A percentile compares a stretch with the other conserved stretches of the same genome.
Conservation (phyloP, 2,797 vertebrate species). For the Coregonus suidteri region DNA sequence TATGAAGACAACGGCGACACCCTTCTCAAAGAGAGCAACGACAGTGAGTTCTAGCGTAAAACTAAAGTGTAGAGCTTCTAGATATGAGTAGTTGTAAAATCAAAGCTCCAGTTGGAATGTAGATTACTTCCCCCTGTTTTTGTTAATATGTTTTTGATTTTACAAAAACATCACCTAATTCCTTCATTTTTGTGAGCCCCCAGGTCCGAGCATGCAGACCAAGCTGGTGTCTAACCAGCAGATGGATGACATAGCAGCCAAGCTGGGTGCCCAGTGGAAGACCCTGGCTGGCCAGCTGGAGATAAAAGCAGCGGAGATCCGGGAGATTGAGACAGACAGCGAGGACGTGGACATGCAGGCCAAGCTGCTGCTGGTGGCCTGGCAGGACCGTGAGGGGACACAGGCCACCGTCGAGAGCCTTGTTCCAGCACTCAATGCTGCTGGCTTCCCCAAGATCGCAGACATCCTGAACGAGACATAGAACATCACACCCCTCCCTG, state of each 20-base stretch:
- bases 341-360: conserved; percentile 93
- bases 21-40: conserved; percentile 95
- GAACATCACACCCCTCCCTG: background rate
- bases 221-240: conserved; percentile 90
- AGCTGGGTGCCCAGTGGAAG: conserved; percentile 90
- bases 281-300: conserved; percentile 86
- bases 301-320: conserved; percentile 88
- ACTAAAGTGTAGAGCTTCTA: no score
- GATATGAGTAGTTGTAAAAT: no score
- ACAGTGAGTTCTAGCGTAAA: conserved; percentile 82
- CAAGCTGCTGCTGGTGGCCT: conserved; percentile 92
- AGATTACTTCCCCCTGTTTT: no score
- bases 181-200: background rate
- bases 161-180: background rate
- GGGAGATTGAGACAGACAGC: conserved; percentile 91
- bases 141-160: background rate
- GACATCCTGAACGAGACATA: conserved; percentile 80
- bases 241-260: conserved; percentile 87
- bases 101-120: no score
- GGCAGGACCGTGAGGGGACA: conserved; percentile 92
- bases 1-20: conserved; percentile 98
- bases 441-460: conserved; percentile 83
- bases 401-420: conserved; percentile 88
- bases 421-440: conserved; percentile 78
- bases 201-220: conserved; percentile 90